Evolutionary conservation across 2,797 vertebrate species (phyloP).

Genomic region (Okamejei kenojei): DNA sequence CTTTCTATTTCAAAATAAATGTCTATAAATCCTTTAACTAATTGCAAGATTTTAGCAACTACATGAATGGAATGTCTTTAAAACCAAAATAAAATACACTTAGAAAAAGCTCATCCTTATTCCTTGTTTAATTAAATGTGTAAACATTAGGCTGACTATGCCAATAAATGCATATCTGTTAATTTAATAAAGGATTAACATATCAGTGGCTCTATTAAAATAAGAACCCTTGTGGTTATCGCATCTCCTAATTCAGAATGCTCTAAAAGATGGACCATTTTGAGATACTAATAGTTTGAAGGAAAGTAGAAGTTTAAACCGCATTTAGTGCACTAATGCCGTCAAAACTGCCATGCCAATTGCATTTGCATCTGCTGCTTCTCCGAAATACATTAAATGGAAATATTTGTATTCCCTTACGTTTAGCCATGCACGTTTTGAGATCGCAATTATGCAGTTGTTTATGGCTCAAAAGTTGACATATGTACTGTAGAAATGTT

Average conservation of each 20-base stretch:
- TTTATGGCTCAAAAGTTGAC: background rate
- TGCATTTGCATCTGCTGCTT: conserved; percentile 20
- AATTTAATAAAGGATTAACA: conserved; percentile 52
- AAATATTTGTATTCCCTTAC: background rate
- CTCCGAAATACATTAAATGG: background rate
- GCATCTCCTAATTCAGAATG: background rate
- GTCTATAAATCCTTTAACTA: background rate
- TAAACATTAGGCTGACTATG: conserved; percentile 46
- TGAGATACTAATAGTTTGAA: background rate
- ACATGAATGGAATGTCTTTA: background rate
- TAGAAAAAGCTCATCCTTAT: conserved; percentile 58
- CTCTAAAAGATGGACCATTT: background rate
- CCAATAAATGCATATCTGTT: conserved; percentile 50
- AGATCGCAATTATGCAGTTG: background rate
- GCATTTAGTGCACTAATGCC: background rate
- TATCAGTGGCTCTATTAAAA: conserved; percentile 1
- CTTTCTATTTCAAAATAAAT: background rate
- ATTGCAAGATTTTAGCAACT: conserved; percentile 8
- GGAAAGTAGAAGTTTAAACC: background rate
- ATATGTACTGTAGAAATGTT: too few species aligned
- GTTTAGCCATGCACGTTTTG: background rate
- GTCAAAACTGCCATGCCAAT: background rate
- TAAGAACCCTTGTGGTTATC: background rate
- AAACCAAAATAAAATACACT: conserved; percentile 49
- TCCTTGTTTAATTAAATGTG: conserved; percentile 56